Conservation (phyloP, 2,888 invertebrate species). For the Phalangium opilio region DNA sequence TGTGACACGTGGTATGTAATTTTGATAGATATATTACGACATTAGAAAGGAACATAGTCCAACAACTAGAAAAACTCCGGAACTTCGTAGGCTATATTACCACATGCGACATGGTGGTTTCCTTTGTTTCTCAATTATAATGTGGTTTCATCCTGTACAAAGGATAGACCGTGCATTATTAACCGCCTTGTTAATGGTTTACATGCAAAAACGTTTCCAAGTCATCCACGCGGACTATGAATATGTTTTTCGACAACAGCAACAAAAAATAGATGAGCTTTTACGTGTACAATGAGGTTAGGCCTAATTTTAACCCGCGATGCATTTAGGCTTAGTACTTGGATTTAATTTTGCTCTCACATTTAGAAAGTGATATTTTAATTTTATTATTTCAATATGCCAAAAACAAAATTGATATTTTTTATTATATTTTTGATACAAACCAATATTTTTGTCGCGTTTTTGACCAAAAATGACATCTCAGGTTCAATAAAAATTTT, state of each 20-base stretch:
- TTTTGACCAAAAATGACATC: too few relatives aligned
- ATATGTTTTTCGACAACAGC: background rate
- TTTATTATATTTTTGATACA: too few relatives aligned
- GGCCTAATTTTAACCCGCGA: too few relatives aligned
- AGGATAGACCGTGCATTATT: slow-evolving; percentile 12
- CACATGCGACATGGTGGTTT: slow-evolving; percentile 17
- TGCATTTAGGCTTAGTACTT: too few relatives aligned
- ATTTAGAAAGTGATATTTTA: too few relatives aligned
- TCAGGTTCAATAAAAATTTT: too few relatives aligned
- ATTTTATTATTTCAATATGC: too few relatives aligned
- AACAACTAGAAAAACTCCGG: slow-evolving; percentile 7
- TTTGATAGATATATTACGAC: slow-evolving; percentile 5
- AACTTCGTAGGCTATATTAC: slow-evolving; percentile 7
- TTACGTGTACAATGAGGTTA: too few relatives aligned
- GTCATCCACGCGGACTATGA: slow-evolving; percentile 9
- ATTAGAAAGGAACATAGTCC: slow-evolving; percentile 6
- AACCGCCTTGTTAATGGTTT: slow-evolving; percentile 8
- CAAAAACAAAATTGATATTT: too few relatives aligned
- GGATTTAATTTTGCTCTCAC: too few relatives aligned
- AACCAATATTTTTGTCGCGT: too few relatives aligned
- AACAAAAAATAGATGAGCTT: too few relatives aligned
- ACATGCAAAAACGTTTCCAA: slow-evolving; percentile 6
- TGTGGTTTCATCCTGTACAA: slow-evolving; percentile 14
- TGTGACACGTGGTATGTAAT: background rate
- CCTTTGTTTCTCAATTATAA: slow-evolving; percentile 5